Base-by-base conservation (phyloP, 2,888 invertebrate species). In the Leucozona laternaria region DNA sequence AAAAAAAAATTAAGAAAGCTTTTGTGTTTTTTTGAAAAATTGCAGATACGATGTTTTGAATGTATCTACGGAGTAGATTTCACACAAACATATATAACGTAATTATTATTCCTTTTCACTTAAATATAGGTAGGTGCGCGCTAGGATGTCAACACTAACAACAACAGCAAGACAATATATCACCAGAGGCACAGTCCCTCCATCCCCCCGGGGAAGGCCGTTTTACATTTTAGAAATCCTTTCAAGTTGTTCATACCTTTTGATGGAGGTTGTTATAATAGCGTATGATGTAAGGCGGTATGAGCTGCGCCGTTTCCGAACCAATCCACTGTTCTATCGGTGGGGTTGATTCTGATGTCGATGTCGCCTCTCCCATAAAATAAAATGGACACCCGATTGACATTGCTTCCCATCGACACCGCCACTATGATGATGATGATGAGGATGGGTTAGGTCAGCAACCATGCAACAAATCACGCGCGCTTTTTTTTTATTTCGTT, bases 221-320 rank as follows among this genome's bases (percentile, higher is more conserved):
- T 58, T 48, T 66, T 8, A 22, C 13, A 40, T 17, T 22, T 60
- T 28, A 31, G 11, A 57, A 37, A 62, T 62, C 20, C 17, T 37
- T 64, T 80, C 58, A 50, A 70, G 50, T 55, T 11, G 11, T 66
- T 31, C 43, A 89, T 91, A 92, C 92, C 92, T 92, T 91, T 80
- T 90, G 90, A 89, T 92, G 92, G 53, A 91, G 89, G 89, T 94
- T 94, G 90, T 94, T 93, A 91, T 95, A 95, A 92, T 95, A 95
- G 91, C 95, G 94, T 91, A 95, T 95, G 90, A 95, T 95, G 90
- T 95, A 95, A 3, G 94, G 93, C 13, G 95, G 95, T 90, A 95
- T 91, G 10, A 94, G 93, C 53, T 94, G 93, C 88, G 94, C 94
- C 66, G 95, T 95, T 91, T 95, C 95, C 91, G 95, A 94, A 68